A percentile compares a stretch with the other conserved stretches of the same genome.
These are phyloP conservation scores for Melanotaenia nigrans DNA, from an alignment of 2,797 vertebrate genomes.

Conservation along the genomic window DNA sequence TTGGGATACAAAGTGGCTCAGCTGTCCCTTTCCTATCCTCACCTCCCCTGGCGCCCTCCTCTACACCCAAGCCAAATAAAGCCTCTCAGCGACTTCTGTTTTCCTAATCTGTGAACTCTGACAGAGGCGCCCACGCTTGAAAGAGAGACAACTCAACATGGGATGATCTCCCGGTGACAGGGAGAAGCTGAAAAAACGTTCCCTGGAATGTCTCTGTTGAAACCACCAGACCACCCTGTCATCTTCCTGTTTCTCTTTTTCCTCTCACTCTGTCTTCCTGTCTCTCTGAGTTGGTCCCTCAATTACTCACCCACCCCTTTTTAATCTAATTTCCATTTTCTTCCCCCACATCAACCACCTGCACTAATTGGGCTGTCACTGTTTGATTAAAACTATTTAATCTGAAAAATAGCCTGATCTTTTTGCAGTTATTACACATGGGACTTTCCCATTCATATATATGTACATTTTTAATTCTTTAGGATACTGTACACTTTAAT, in stretches of 20 bases:
- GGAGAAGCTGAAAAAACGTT: conserved; percentile 82
- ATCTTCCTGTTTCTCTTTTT: conserved; percentile 49
- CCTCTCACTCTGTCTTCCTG: conserved; percentile 28
- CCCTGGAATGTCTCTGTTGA: conserved; percentile 66
- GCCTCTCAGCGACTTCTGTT: conserved; percentile 81
- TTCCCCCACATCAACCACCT: conserved; percentile 40
- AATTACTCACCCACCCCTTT: conserved; percentile 34
- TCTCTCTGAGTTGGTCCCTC: conserved; percentile 10
- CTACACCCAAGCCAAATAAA: conserved; percentile 79
- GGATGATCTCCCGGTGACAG: conserved; percentile 80
- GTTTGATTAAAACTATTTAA: conserved; percentile 51
- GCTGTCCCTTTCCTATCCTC: conserved; percentile 66
- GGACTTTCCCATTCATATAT: conserved; percentile 14
- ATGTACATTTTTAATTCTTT: conserved; percentile 14
- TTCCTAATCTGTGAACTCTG: conserved; percentile 83
- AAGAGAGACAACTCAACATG: conserved; percentile 78
- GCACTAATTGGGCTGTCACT: conserved; percentile 53
- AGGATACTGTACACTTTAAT: conserved; percentile 24
- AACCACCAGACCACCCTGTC: conserved; percentile 73
- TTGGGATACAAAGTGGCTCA: conserved; percentile 71
- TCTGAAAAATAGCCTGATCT: conserved; percentile 44
- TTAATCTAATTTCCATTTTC: conserved; percentile 42
- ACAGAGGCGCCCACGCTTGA: conserved; percentile 77
- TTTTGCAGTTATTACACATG: conserved; percentile 30
- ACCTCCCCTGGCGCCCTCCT: conserved; percentile 57